A percentile compares a stretch with the other conserved stretches of the same genome.
phyloP scores from a whole-genome alignment of 1,140 invertebrate species.

The Drosophila setifemur region DNA sequence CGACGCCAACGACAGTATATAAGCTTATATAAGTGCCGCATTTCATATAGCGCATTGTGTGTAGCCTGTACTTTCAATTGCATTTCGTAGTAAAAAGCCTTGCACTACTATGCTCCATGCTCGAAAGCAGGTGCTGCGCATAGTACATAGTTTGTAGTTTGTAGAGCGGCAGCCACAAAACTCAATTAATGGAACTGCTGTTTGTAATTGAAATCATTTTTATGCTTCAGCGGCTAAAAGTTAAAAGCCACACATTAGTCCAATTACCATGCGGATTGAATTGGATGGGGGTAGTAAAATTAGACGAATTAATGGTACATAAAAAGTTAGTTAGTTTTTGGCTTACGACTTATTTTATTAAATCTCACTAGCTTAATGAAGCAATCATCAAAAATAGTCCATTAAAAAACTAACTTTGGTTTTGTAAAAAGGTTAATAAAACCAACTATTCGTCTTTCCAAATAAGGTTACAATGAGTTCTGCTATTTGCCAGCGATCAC shows the following conservation, averaged over 20 bases:
- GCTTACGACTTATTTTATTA: no score
- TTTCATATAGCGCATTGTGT: slow-evolving; percentile 34
- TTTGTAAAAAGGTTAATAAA: no score
- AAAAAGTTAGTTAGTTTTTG: no score
- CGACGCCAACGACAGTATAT: neutral
- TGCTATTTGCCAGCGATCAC: neutral
- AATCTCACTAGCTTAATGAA: no score
- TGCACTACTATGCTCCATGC: neutral
- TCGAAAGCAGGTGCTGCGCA: neutral
- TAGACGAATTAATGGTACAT: no score
- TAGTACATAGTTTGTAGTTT: neutral
- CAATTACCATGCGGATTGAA: slow-evolving; percentile 2
- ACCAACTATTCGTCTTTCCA: no score
- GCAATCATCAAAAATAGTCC: no score
- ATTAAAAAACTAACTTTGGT: no score
- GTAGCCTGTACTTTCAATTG: slow-evolving; percentile 56
- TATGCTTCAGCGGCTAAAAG: slow-evolving; percentile 12
- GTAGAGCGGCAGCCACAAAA: slow-evolving; percentile 36
- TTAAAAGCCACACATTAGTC: slow-evolving; percentile 17
- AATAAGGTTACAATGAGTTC: no score
- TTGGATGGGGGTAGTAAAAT: no score
- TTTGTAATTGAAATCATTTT: slow-evolving; percentile 39
- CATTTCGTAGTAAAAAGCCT: slow-evolving; percentile 53
- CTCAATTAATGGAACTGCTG: slow-evolving; percentile 45
- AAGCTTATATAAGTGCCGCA: slow-evolving; percentile 14